Evolutionary conservation across 1,140 invertebrate species (phyloP).

Genomic region (Nebria ingens): DNA sequence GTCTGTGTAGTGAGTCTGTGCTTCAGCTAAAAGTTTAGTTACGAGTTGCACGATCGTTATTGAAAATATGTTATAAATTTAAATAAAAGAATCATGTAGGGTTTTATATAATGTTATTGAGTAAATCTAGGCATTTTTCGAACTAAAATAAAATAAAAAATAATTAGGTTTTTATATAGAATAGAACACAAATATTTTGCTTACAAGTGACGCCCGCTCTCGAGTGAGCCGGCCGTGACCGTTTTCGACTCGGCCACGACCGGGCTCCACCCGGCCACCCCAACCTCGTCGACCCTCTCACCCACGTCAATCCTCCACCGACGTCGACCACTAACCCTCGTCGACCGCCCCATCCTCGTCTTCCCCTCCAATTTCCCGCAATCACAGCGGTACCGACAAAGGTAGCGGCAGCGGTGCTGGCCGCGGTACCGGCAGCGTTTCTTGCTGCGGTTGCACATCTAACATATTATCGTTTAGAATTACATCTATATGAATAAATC

Average conservation of each 20-base stretch:
- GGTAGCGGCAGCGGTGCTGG: conserved; percentile 19
- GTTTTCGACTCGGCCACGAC: too few relatives aligned
- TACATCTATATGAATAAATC: background rate
- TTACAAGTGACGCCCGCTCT: conserved; percentile 18
- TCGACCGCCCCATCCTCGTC: too few relatives aligned
- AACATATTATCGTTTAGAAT: background rate
- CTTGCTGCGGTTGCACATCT: conserved; percentile 1
- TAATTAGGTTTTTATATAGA: too few relatives aligned
- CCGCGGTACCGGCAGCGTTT: background rate
- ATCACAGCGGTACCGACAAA: conserved; percentile 7
- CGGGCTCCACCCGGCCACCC: too few relatives aligned
- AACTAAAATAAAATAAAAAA: too few relatives aligned
- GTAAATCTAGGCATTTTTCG: conserved; percentile 22
- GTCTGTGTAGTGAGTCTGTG: background rate
- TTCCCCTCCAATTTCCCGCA: too few relatives aligned
- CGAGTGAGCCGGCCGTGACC: too few relatives aligned
- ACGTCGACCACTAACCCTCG: too few relatives aligned
- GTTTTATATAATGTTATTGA: conserved; percentile 28
- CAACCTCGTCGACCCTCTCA: too few relatives aligned
- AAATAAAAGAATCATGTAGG: conserved; percentile 23
- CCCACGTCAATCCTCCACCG: too few relatives aligned
- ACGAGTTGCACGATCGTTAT: conserved; percentile 29
- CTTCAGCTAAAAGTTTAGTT: background rate
- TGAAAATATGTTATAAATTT: conserved; percentile 29
- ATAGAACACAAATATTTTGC: too few relatives aligned